phyloP scores from a whole-genome alignment of 2,113 vertebrate genomes.

The Thryonomys swinderianus region DNA sequence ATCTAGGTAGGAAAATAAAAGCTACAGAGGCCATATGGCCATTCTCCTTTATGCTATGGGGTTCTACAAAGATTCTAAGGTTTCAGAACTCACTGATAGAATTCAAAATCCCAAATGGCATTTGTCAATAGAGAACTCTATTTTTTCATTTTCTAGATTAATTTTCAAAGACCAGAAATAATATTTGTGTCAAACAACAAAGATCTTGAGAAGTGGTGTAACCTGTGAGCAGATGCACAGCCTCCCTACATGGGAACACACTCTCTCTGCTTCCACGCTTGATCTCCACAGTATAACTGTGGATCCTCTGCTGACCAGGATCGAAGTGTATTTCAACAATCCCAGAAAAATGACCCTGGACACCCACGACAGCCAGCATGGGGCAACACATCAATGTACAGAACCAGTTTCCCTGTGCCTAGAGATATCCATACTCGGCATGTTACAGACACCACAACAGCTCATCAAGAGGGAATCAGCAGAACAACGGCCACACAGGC shows the following conservation, averaged over 20 bases:
- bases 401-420: slow-evolving; percentile 68
- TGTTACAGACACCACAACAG: slow-evolving; percentile 54
- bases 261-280: slow-evolving; percentile 65
- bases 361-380: slow-evolving; percentile 3
- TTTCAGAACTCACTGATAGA: slow-evolving; percentile 62
- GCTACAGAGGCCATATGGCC: slow-evolving; percentile 46
- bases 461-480: slow-evolving; percentile 9
- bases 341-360: slow-evolving; percentile 65
- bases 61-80: slow-evolving; percentile 66
- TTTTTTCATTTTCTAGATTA: slow-evolving; percentile 74
- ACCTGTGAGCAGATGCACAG: slow-evolving; percentile 77
- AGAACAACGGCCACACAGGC: slow-evolving; percentile 58
- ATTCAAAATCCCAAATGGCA: slow-evolving; percentile 81
- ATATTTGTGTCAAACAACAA: slow-evolving; percentile 76
- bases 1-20: slow-evolving; percentile 54
- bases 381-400: slow-evolving; percentile 66
- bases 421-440: slow-evolving; percentile 45
- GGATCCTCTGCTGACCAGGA: slow-evolving; percentile 61
- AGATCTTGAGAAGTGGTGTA: slow-evolving; percentile 80
- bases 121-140: slow-evolving; percentile 80
- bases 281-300: slow-evolving; percentile 65
- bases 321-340: slow-evolving; percentile 57
- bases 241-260: slow-evolving; percentile 45
- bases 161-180: slow-evolving; percentile 79
- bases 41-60: slow-evolving; percentile 62